Evolutionary conservation across 2,888 invertebrate species (phyloP), one percentile per base, ranked within the genome.

Genomic region (Synergus itoensis): DNA sequence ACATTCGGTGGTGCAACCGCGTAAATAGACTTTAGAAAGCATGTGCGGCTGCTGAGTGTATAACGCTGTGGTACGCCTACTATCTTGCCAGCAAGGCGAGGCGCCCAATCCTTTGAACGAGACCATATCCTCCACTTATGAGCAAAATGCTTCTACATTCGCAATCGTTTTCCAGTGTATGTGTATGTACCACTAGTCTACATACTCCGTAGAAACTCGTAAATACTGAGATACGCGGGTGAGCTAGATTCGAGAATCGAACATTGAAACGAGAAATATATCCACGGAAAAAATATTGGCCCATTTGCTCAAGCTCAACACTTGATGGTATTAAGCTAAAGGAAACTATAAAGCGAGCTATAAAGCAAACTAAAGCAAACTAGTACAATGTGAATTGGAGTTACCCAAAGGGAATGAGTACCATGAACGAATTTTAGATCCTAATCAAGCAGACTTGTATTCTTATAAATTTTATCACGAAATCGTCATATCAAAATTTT

Each of bases 11-110:
- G 76, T 75, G 80, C 79, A 81, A 81, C 79, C 79, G 73, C 82
- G 76, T 79, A 84, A 83, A 83, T 80, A 82, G 83, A 79, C 80
- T 82, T 84, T 84, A 82, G 82, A 83, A 84, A 84, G 83, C 84
- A 82, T 80, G 81, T 82, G 83, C 75, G 80, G 73, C 81, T 80
- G 53, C 67, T 21, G 14, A 28, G 12, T 62, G 62, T 62, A 14
- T 28, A 41, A 45, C 7, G 7, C 21, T 67, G 43, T 45, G 67
- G 45, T 53, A 67, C 67, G 73, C 73, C 73, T 73, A 53, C 73
- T 73, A 73, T 73, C 73, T 73, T 53, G 73, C 16, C 73, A 73
- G 73, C 48, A 21, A 48, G 36, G 73, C 53, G 28, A 73, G 73
- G 36, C 69, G 73, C 28, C 73, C 73, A 73, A 53, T 73, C 48